Conservation (phyloP, 2,797 vertebrate genomes). For the Spinus olivaceus region DNA sequence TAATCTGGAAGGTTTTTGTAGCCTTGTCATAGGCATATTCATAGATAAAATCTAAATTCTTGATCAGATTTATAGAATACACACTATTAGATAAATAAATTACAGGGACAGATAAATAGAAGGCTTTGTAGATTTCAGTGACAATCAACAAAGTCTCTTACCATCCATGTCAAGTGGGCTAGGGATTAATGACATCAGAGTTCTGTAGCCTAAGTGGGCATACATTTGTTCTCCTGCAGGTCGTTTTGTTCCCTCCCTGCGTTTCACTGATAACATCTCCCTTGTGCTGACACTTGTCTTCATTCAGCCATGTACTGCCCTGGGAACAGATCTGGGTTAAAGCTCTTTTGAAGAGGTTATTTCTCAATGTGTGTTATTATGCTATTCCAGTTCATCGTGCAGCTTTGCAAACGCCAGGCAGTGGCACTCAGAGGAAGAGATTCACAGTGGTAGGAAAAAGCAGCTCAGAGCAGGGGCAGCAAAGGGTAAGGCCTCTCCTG, state of each 20-base stretch:
- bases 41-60: neutral
- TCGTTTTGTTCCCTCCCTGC: neutral
- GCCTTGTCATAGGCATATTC: neutral
- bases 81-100: neutral
- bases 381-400: neutral
- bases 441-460: neutral
- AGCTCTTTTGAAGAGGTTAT: slow-evolving; percentile 1
- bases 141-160: neutral
- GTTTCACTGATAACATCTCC: neutral
- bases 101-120: neutral
- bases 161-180: neutral
- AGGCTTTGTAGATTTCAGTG: neutral
- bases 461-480: neutral
- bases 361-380: slow-evolving; percentile 21
- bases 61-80: neutral
- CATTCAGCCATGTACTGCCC: neutral
- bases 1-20: neutral
- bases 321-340: neutral
- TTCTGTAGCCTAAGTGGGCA: neutral
- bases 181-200: neutral
- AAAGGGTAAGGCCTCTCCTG: neutral
- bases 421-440: neutral
- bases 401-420: neutral
- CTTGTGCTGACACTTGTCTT: neutral
- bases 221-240: neutral